These are phyloP conservation scores for Rhamphomyia laevipes DNA, from an alignment of 2,888 invertebrate genomes.

Conservation along the genomic window DNA sequence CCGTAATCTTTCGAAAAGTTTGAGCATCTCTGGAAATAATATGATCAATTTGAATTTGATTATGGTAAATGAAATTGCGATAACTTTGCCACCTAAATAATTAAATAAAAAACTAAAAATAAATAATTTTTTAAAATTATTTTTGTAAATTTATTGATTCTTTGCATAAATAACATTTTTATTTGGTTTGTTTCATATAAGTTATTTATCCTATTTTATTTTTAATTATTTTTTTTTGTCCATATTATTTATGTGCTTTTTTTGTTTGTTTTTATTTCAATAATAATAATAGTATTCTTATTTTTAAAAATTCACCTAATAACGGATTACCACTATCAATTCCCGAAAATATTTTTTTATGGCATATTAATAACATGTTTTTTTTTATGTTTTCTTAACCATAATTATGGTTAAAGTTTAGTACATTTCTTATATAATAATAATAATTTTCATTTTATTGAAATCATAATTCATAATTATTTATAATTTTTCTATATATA, in stretches of 20 bases:
- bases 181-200: background rate
- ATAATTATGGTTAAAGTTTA: background rate
- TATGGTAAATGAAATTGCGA: no score
- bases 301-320: constrained; percentile 1
- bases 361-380: background rate
- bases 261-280: no score
- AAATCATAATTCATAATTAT: background rate
- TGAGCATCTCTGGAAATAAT: no score
- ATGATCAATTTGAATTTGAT: no score
- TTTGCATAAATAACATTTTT: constrained; percentile 1
- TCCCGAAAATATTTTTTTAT: background rate
- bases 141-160: constrained; percentile 1
- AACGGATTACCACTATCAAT: constrained; percentile 1
- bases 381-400: background rate
- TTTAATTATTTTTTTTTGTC: background rate
- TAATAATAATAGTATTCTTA: background rate
- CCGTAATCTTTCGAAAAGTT: no score
- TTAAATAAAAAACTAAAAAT: no score
- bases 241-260: background rate
- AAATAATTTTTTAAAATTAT: background rate
- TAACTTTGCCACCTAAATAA: no score
- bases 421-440: background rate
- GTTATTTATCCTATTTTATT: no score
- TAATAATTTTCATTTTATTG: background rate
- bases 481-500: background rate